A percentile compares a stretch with the other conserved stretches of the same genome.
phyloP scores from a whole-genome alignment of 2,797 vertebrate species.

The Thamnophis elegans region DNA sequence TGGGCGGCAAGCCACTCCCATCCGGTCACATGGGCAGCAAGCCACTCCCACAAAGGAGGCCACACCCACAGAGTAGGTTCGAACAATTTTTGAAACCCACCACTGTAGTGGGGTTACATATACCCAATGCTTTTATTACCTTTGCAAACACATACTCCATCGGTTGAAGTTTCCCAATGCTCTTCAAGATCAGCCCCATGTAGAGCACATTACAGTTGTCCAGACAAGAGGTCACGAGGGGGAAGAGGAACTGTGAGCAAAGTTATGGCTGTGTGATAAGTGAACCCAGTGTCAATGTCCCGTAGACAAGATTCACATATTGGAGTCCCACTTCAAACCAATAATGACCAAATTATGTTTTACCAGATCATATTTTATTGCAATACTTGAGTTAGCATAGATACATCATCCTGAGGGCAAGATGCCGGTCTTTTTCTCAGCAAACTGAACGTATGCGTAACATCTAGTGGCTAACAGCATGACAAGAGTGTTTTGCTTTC shows the following conservation, averaged over 20 bases:
- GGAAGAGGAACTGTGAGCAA: background rate
- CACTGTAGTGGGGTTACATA: background rate
- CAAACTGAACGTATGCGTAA: background rate
- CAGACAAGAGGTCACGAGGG: background rate
- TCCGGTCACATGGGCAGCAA: too few species aligned
- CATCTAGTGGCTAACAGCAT: background rate
- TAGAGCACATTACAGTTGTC: background rate
- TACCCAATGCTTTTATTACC: background rate
- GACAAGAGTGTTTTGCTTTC: background rate
- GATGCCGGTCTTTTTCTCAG: background rate
- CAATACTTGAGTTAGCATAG: background rate
- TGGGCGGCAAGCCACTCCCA: too few species aligned
- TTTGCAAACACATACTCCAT: background rate
- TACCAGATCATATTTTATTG: background rate
- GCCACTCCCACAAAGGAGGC: too few species aligned
- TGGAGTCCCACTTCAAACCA: background rate
- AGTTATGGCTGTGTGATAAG: background rate
- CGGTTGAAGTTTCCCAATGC: background rate
- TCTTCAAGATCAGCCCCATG: background rate
- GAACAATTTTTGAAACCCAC: too few species aligned
- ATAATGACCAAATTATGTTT: background rate
- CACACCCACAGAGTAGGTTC: too few species aligned
- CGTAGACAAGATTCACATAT: background rate
- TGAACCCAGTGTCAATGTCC: background rate
- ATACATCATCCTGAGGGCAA: background rate